Evolutionary conservation across 2,113 vertebrate species (phyloP), one percentile per base, ranked within the genome.

Genomic region (Seriola aureovittata): DNA sequence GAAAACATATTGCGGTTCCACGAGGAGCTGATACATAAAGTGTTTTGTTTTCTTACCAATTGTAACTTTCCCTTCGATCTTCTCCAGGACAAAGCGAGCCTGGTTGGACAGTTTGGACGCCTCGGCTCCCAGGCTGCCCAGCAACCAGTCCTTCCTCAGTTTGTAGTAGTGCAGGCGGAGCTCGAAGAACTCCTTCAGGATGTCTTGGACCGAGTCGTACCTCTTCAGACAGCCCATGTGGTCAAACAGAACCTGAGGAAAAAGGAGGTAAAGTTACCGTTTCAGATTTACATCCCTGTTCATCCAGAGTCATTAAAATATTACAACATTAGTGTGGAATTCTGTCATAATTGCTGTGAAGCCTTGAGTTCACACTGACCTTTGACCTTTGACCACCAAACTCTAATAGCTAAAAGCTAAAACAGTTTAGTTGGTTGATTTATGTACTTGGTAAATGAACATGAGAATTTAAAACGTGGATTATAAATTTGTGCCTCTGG

Each of bases 211-310:
- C 0, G 97, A 98, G 80, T 99, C 98, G 6, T 99, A 99, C 78
- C 99, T 96, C 95, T 99, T 99, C 64, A 99, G 73, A 91, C 98
- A 99, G 29, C 98, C 98, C 98, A 99, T 99, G 90, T 99, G 98
- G 93, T 99, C 98, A 93, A 99, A 99, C n/a, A 99, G 95, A 93
- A 99, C 98, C 98, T 99, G 69, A 40, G 1, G 77, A 52, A 34
- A 64, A 57, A 23, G 0, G 0, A 0, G 19, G 5, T 12, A 48
- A 32, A 29, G 29, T 29, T 29, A 29, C 29, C 29, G 29, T 29
- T 29, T 29, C 25, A 25, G 25, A 25, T 25, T 25, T 25, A 25
- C 25, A 25, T 25, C 25, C 25, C 25, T 25, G 25, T 25, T 25
- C 25, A 25, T 25, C 29, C 29, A 29, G 29, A 29, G 29, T 29